Evolutionary conservation across 2,113 vertebrate species (phyloP), one percentile per base, ranked within the genome.

Genomic region (Megaceryle maxima): DNA sequence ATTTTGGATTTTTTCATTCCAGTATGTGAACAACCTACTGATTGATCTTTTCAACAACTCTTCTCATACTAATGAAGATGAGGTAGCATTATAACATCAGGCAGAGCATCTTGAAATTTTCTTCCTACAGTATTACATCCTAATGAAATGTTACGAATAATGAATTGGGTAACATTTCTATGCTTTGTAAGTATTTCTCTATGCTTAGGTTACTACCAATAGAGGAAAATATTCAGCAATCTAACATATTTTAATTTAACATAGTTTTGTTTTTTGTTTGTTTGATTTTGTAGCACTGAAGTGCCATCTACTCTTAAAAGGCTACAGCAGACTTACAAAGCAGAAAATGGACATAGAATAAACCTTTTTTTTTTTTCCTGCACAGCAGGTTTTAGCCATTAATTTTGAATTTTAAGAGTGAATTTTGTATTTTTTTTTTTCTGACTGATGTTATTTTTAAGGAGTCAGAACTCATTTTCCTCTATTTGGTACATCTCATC

Each of bases 81-180:
- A 91, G 55, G 78, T 62, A 91, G 80, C 70, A 93, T 95, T 83
- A 62, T 87, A 96, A 79, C 33, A 87, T 17, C 78, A 91, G 74
- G 75, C 77, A 94, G 63, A 92, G 67, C 41, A 77, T 86, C 89
- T 68, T 51, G 44, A 81, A 60, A 79, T 87, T 64, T 88, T 68
- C 94, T 91, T 88, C 94, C 83, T 55, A 67, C 10, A 82, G 94
- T 74, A 86, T 81, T 78, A 92, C 74, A 73, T 51, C 76, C 31
- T 20, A 95, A 96, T 90, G 91, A 95, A 97, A 87, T 66, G 39
- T 86, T 89, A 85, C 16, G 5, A 77, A 57, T 74, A 72, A 87
- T 76, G 93, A 82, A 88, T 17, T 76, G 84, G 92, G 62, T 74
- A 92, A 62, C 62, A 88, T n/a, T 77, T 87, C 94, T 80, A 24